A percentile compares a stretch with the other conserved stretches of the same genome.
These are phyloP conservation scores for Epinephelus awoara DNA, from an alignment of 2,797 vertebrate genomes.

Conservation along the genomic window DNA sequence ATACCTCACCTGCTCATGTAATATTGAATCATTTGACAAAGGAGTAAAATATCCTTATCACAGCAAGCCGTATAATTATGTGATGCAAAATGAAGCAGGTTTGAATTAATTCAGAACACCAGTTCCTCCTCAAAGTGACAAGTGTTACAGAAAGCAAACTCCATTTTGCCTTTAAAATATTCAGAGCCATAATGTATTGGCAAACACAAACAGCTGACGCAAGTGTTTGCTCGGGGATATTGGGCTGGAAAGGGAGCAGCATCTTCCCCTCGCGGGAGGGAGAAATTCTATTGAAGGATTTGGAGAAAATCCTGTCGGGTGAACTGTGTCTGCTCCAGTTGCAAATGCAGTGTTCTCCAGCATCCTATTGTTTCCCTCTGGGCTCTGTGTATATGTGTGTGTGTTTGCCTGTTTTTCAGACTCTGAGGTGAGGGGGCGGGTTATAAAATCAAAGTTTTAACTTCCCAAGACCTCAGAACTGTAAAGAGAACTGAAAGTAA, in stretches of 20 bases:
- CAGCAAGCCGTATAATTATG: background rate
- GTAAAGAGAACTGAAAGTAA: slow-evolving; percentile 6
- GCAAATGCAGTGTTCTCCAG: slow-evolving; percentile 68
- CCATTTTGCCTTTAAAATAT: slow-evolving; percentile 67
- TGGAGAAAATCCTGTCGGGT: slow-evolving; percentile 74
- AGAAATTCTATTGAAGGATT: slow-evolving; percentile 78
- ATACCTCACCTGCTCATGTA: slow-evolving; percentile 9
- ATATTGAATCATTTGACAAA: slow-evolving; percentile 14
- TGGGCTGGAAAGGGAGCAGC: slow-evolving; percentile 65
- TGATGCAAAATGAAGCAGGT: background rate
- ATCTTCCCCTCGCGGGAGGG: slow-evolving; percentile 56
- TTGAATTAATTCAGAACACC: slow-evolving; percentile 34
- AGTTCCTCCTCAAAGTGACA: slow-evolving; percentile 23
- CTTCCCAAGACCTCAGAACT: slow-evolving; percentile 39
- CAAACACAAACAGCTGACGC: slow-evolving; percentile 77
- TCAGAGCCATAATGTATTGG: slow-evolving; percentile 71
- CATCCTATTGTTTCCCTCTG: slow-evolving; percentile 61
- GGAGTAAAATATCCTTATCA: background rate
- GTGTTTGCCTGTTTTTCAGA: slow-evolving; percentile 3
- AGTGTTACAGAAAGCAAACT: slow-evolving; percentile 42
- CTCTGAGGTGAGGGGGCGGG: slow-evolving; percentile 49
- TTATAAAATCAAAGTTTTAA: slow-evolving; percentile 63
- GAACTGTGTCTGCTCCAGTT: slow-evolving; percentile 69
- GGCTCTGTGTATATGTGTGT: slow-evolving; percentile 15
- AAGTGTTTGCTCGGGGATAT: slow-evolving; percentile 73